Base-by-base conservation (phyloP, 2,797 vertebrate species). In the Echeneis naucrates region DNA sequence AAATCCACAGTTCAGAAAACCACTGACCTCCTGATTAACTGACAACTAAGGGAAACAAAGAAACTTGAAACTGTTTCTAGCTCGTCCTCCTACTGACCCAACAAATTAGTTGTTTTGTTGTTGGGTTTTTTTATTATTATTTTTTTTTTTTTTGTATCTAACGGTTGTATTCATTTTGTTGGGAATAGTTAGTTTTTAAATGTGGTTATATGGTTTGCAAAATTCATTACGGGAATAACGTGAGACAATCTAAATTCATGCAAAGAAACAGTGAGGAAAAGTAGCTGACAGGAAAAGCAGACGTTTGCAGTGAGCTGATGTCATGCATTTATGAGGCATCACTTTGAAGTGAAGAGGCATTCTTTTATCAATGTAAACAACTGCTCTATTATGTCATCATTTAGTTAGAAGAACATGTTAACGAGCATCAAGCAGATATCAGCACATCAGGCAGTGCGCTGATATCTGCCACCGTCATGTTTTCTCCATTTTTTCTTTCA, bases 1-100 rank as follows among this genome's bases (percentile, higher is more conserved):
- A 90, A 89, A 81, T 87, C 68, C 81, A 62, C 53, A 61, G 85
- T 84, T 87, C 80, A 89, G 68, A 68, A 88, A 87, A 72, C 70
- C 83, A 77, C 73, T 87, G 83, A 87, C 84, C 70, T 47, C 13
- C 75, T 85, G 85, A 89, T 87, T 85, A 82, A 78, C 85, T 85
- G 84, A 86, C 82, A 84, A 76, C 58, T 71, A 70, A 80, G 63
- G 44, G 75, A 86, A 92, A 88, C 76, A 84, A 85, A 85, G 52
- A 72, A n/a, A 66, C 54, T 73, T 63, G 32, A 55, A 60, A 80
- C 27, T 27, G 40, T 47, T 68, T 61, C 54, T 60, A 23, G n/a
- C n/a, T 50, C 0, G 13, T 23, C 33, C 42, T 66, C 45, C 33
- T 8, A 8, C 70, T 55, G 57, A 52, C 37, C 12, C 9, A 0